Evolutionary conservation across 2,113 vertebrate species (phyloP), one percentile per base, ranked within the genome.

Genomic region (Bothrops jararaca): DNA sequence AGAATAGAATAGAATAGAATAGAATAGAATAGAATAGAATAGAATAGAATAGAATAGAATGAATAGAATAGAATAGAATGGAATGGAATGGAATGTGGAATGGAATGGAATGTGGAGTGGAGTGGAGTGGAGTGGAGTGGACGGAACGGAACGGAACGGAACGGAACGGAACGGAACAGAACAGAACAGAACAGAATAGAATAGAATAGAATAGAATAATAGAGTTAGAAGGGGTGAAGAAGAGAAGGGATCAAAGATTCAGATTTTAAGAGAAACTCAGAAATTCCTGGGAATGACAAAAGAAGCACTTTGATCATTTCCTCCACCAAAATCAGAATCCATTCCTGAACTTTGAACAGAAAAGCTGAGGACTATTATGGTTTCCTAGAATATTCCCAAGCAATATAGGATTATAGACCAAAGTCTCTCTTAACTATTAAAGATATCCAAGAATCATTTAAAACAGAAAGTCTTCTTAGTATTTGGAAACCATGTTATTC

Each of bases 101-200:
- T n/a, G n/a, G n/a, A n/a, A n/a, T n/a, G n/a, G n/a, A n/a, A n/a
- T n/a, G n/a, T n/a, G n/a, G n/a, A n/a, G n/a, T n/a, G n/a, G n/a
- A n/a, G n/a, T n/a, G n/a, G n/a, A n/a, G n/a, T n/a, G n/a, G n/a
- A n/a, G n/a, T n/a, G n/a, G n/a, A n/a, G n/a, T n/a, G n/a, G n/a
- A n/a, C n/a, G n/a, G n/a, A n/a, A n/a, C n/a, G n/a, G 56, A 13
- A 64, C 1, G 4, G 60, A n/a, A 64, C 3, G 0, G 45, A 45
- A 45, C 0, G 1, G 45, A 45, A 45, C 0, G 4, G 42, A 45
- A 45, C 0, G 1, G 45, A 11, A 60, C 1, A 60, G 6, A 58
- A 0, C 2, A 5, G 26, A 58, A 57, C 0, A 2, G 57, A n/a
- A 69, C 0, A 29, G 60, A 69, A 69, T 3, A 0, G 12, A 69